Evolutionary conservation across 2,113 vertebrate genomes (phyloP).

Genomic region (Noctilio leporinus): DNA sequence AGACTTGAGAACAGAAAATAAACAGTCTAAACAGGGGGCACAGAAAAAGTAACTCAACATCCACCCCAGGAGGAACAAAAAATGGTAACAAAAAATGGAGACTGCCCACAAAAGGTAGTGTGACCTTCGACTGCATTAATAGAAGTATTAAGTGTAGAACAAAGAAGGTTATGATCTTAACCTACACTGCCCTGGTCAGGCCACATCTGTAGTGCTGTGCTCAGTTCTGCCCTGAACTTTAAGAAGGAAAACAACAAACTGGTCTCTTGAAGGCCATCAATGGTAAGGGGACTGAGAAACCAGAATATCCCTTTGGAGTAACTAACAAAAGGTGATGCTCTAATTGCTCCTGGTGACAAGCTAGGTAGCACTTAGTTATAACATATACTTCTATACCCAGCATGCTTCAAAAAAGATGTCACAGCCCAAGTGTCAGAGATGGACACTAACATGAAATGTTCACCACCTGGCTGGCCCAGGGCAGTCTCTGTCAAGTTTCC

Average conservation of each 20-base stretch:
- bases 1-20: not conserved
- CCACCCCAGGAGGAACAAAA: not conserved
- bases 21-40: not conserved
- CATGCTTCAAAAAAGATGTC: not conserved
- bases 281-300: not conserved
- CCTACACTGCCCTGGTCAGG: not conserved
- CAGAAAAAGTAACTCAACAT: not conserved
- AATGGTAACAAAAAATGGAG: not conserved
- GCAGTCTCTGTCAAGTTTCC: not conserved
- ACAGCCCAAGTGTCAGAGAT: not conserved
- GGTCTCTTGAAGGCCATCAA: not conserved
- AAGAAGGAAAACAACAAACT: not conserved
- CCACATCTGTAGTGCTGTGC: not conserved
- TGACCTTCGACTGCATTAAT: not conserved
- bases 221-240: not conserved
- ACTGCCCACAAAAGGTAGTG: not conserved
- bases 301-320: not conserved
- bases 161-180: not conserved
- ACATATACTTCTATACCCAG: accelerated
- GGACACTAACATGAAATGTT: not conserved
- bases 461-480: not conserved
- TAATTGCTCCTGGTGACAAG: not conserved
- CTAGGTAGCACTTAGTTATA: not conserved
- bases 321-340: not conserved
- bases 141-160: not conserved